These are phyloP conservation scores for Allolobophora icterica DNA, from an alignment of 2,888 invertebrate genomes.

Conservation along the genomic window DNA sequence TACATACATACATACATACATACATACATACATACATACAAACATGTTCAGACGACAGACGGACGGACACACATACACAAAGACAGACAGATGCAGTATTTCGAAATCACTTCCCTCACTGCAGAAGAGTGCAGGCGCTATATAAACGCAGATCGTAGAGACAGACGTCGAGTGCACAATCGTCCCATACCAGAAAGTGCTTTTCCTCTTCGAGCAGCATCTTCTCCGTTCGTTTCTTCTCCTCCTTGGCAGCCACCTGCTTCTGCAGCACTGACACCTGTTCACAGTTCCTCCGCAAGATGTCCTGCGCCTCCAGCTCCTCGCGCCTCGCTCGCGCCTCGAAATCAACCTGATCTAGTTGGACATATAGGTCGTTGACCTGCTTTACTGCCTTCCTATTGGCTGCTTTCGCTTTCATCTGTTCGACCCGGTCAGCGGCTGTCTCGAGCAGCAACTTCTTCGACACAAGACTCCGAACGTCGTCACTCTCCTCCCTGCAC, in stretches of 20 bases:
- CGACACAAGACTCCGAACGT: background rate
- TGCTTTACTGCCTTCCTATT: background rate
- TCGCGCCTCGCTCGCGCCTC: slow-evolving; percentile 15
- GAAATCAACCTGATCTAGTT: background rate
- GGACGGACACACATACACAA: no score
- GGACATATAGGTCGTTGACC: background rate
- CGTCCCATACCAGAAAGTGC: background rate
- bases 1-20: no score
- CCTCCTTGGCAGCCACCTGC: slow-evolving; percentile 18
- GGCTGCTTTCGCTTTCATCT: slow-evolving; percentile 14
- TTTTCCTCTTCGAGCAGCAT: background rate
- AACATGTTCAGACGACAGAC: no score
- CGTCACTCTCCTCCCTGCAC: slow-evolving; percentile 1
- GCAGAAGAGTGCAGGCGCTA: no score
- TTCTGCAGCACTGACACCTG: background rate
- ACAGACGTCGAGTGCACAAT: background rate
- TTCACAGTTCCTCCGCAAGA: slow-evolving; percentile 14
- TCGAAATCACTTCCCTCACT: no score
- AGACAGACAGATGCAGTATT: no score
- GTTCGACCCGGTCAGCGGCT: background rate
- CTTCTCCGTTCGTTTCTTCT: slow-evolving; percentile 19
- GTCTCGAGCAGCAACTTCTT: background rate
- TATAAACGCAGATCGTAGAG: no score
- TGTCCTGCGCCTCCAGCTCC: background rate
- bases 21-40: no score